These are phyloP conservation scores for Eriocheir sinensis DNA, from an alignment of 1,140 invertebrate genomes.

Conservation along the genomic window DNA sequence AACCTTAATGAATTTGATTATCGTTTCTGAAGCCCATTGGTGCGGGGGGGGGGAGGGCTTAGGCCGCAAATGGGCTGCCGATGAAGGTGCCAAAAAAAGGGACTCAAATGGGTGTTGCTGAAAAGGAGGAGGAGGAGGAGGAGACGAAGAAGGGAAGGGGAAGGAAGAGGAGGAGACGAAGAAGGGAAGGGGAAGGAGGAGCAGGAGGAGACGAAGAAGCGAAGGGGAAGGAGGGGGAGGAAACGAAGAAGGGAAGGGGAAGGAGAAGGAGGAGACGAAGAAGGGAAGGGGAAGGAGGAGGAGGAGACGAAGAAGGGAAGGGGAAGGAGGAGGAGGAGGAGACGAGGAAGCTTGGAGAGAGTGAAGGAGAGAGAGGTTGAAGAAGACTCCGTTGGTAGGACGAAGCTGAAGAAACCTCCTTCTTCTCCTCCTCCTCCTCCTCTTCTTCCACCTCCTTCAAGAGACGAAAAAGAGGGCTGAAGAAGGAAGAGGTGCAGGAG, in stretches of 20 bases:
- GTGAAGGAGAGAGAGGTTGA: background rate
- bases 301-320: too few species aligned
- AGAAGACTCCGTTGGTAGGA: too few species aligned
- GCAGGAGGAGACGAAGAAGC: background rate
- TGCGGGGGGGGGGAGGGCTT: slow-evolving; percentile 49
- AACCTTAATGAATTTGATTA: slow-evolving; percentile 77
- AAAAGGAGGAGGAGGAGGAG: background rate
- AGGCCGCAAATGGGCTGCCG: slow-evolving; percentile 48
- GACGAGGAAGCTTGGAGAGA: background rate
- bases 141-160: too few species aligned
- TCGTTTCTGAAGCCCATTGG: slow-evolving; percentile 67
- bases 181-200: background rate
- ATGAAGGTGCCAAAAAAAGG: background rate
- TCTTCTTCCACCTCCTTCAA: too few species aligned
- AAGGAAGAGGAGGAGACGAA: background rate
- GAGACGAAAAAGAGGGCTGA: too few species aligned
- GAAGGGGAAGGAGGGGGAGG: too few species aligned
- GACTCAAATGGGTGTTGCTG: background rate
- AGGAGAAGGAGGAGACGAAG: background rate
- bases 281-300: too few species aligned
- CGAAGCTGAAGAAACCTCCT: background rate
- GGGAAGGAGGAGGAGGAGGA: background rate
- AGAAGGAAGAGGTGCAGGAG: background rate
- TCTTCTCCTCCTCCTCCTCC: too few species aligned
- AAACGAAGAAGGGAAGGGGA: too few species aligned